Base-by-base conservation (phyloP, 2,888 invertebrate genomes). In the Coelopa pilipes region DNA sequence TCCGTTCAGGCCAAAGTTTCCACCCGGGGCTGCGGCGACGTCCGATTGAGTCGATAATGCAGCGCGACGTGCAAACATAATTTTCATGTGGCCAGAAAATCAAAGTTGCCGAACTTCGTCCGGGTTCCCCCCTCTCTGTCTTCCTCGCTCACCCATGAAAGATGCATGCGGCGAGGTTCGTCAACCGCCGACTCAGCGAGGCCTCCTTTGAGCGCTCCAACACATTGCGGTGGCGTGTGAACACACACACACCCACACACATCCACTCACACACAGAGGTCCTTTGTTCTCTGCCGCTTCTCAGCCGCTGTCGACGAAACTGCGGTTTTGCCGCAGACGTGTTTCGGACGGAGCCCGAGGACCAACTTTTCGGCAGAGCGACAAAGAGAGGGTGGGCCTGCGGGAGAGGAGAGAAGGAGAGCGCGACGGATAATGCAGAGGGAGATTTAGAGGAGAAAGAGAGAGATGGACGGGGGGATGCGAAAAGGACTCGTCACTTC, bases 321-420 rank as follows among this genome's bases (percentile, higher is more conserved):
- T 77, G 71, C 70, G 75, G 76, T 74, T 50, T 53, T 68, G 72
- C 73, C 73, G 76, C 76, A 75, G 78, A 79, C 78, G 78, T 79
- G 76, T 78, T 79, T 75, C 77, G 66, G 76, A 76, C 79, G 77
- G 79, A 79, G 77, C 71, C 62, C 21, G 19, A 47, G 59, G 59
- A 34, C 34, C 7, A 34, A 34, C 34, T 34, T 34, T 34, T 34
- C 34, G 34, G 7, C 4, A 34, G 34, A 34, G 34, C 34, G 34
- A 34, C 34, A 34, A 34, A 34, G 34, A 34, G 7, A 34, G 34
- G 7, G 34, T 2, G 7, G 7, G 34, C 2, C 34, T 4, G 34
- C 4, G 34, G 7, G 34, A 34, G 7, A 34, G 34, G 34, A 2
- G 34, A 34, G 34, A 34, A 34, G 34, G 4, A 34, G 7, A 34